Conservation (phyloP, 2,113 vertebrate species). For the Natator depressus region DNA sequence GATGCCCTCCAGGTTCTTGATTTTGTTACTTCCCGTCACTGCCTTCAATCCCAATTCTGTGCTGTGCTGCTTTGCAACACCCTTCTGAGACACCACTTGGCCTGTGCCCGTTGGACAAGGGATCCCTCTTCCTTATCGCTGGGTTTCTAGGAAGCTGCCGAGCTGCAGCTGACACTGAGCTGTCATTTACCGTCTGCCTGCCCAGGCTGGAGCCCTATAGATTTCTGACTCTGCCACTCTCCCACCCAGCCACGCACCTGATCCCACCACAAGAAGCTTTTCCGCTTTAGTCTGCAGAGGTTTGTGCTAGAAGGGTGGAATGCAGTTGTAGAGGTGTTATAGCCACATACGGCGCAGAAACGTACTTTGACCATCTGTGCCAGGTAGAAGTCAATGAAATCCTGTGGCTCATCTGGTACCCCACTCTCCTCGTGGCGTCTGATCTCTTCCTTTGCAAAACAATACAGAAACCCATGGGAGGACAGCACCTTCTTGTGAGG, state of each 20-base stretch:
- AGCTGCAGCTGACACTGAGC: background rate
- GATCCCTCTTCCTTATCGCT: background rate
- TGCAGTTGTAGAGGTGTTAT: background rate
- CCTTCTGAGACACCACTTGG: background rate
- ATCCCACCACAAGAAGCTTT: background rate
- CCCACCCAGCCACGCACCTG: background rate
- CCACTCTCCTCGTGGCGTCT: background rate
- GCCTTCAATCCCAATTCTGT: background rate
- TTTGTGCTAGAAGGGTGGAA: background rate
- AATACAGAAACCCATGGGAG: background rate
- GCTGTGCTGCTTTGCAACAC: background rate
- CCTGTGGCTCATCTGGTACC: background rate
- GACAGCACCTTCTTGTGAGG: constrained; percentile 13
- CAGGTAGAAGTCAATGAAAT: constrained; percentile 39
- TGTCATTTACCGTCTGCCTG: background rate
- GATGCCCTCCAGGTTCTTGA: background rate
- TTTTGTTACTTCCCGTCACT: background rate
- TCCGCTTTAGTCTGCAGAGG: background rate
- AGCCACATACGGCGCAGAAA: background rate
- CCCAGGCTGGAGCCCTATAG: background rate
- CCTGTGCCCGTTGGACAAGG: background rate
- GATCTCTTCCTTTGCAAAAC: constrained; percentile 26
- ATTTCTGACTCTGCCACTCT: background rate
- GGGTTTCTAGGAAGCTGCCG: background rate
- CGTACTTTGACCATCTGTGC: background rate